Percentiles rank a stretch among this genome's conserved stretches.
These are phyloP conservation scores for Chinchilla lanigera DNA, from an alignment of 2,113 vertebrate species.

Conservation along the genomic window DNA sequence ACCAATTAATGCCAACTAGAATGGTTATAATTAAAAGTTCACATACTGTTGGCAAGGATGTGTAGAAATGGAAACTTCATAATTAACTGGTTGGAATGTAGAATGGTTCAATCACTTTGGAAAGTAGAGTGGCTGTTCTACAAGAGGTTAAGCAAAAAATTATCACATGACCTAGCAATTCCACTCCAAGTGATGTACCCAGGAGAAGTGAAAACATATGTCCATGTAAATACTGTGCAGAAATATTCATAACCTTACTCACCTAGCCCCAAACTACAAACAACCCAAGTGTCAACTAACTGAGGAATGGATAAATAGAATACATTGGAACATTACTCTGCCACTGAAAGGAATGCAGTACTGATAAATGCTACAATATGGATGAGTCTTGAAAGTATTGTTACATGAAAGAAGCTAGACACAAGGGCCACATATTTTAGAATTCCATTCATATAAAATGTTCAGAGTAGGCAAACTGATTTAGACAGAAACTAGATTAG, in stretches of 20 bases:
- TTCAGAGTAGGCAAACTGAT: background rate
- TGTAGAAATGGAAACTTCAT: background rate
- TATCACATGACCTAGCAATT: background rate
- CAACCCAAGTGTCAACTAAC: background rate
- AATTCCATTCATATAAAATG: background rate
- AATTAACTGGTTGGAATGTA: background rate
- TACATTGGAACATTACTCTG: background rate
- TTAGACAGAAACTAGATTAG: background rate
- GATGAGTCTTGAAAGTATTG: background rate
- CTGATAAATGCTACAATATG: background rate
- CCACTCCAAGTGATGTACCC: background rate
- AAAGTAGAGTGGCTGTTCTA: background rate
- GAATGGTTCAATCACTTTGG: background rate
- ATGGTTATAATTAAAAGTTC: background rate
- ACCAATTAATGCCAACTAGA: background rate
- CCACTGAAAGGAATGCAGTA: background rate
- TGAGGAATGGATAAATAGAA: background rate
- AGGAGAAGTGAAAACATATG: background rate
- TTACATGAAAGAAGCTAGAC: background rate
- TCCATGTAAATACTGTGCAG: background rate
- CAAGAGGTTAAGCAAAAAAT: slow-evolving; percentile 2
- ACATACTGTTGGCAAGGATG: background rate
- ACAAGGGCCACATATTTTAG: background rate
- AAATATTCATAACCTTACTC: background rate
- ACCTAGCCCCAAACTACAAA: background rate